Percentiles rank a stretch among this genome's conserved stretches.
Conservation (phyloP, 2,797 vertebrate genomes). For the Chromis chromis region DNA sequence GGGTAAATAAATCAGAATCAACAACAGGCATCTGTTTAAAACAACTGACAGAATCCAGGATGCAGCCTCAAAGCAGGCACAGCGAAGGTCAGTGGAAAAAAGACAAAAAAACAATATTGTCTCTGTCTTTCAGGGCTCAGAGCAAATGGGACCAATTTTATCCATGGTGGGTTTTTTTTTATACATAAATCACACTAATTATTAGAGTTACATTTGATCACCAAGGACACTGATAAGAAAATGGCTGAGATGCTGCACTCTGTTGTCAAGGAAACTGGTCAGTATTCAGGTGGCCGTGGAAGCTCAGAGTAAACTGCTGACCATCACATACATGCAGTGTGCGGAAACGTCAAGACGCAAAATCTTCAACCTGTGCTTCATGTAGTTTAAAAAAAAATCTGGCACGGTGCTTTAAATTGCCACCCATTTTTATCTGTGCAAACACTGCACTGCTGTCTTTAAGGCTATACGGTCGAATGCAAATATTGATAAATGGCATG, state of each 20-base stretch:
- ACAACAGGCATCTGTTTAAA: constrained; percentile 73
- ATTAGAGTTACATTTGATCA: constrained; percentile 60
- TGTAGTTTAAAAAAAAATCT: not conserved
- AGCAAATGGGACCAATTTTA: constrained; percentile 33
- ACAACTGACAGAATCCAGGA: constrained; percentile 67
- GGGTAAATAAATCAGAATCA: constrained; percentile 75
- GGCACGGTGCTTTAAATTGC: not conserved
- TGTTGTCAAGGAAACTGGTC: constrained; percentile 79
- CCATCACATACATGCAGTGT: constrained; percentile 23
- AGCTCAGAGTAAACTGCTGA: constrained; percentile 46
- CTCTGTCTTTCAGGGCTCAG: constrained; percentile 27
- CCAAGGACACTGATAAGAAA: constrained; percentile 66
- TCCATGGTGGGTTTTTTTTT: not conserved
- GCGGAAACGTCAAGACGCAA: constrained; percentile 11
- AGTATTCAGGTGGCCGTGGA: constrained; percentile 54
- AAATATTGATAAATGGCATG: not conserved
- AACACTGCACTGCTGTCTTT: not conserved
- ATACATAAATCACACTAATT: constrained; percentile 63
- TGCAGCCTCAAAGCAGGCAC: constrained; percentile 49
- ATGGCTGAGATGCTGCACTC: constrained; percentile 65
- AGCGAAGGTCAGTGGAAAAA: constrained; percentile 52
- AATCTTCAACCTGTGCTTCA: constrained; percentile 15
- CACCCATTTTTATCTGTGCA: not conserved
- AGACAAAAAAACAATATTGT: constrained; percentile 26
- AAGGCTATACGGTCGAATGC: not conserved